Evolutionary conservation across 1,140 invertebrate species (phyloP).

Genomic region (Drosophila baimaii): DNA sequence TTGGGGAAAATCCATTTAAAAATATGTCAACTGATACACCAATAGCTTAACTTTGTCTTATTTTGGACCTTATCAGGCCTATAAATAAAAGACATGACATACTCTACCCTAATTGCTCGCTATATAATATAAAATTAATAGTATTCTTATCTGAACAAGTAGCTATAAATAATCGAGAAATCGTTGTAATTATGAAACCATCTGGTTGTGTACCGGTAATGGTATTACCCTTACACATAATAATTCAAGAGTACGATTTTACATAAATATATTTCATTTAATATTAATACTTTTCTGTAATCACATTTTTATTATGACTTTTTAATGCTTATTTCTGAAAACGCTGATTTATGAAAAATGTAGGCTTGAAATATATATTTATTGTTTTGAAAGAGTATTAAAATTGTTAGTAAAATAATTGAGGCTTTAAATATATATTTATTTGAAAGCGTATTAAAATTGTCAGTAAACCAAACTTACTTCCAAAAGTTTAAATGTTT

Average conservation of each 20-base stretch:
- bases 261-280: not conserved
- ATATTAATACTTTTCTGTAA: not conserved
- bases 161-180: constrained; percentile 17
- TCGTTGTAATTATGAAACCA: not conserved
- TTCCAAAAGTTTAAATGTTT: not conserved
- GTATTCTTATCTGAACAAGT: constrained; percentile 37
- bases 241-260: not conserved
- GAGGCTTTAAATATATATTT: too few species aligned
- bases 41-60: constrained; percentile 7
- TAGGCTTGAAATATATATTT: too few species aligned
- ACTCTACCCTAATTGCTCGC: constrained; percentile 11
- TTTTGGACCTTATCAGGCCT: constrained; percentile 8
- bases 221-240: not conserved
- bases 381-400: not conserved
- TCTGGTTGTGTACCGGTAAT: not conserved
- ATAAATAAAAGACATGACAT: constrained; percentile 29
- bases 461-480: not conserved
- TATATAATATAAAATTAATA: constrained; percentile 53
- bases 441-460: not conserved
- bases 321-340: not conserved
- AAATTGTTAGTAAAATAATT: not conserved
- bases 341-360: not conserved
- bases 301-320: not conserved
- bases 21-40: constrained; percentile 4
- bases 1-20: constrained; percentile 8